A percentile compares a stretch with the other conserved stretches of the same genome.
Conservation (phyloP, 2,797 vertebrate species). For the Neosilurus mollespiculum region DNA sequence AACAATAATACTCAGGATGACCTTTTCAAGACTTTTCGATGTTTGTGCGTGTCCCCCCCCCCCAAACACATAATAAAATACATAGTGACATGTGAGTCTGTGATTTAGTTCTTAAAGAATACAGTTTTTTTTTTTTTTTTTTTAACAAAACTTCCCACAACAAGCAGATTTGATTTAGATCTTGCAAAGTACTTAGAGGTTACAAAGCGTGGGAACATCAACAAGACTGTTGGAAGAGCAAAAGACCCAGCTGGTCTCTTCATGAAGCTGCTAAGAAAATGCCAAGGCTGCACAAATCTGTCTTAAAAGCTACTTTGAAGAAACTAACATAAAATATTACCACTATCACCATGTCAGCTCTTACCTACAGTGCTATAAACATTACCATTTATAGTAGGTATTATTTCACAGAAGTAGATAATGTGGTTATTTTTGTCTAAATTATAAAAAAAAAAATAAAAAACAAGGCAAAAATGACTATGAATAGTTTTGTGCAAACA, state of each 20-base stretch:
- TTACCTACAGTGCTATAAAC: too few relatives aligned
- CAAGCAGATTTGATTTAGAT: not conserved
- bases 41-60: not conserved
- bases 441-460: not conserved
- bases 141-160: not conserved
- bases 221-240: not conserved
- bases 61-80: not conserved
- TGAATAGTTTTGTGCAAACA: constrained; percentile 1
- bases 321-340: not conserved
- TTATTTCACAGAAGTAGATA: not conserved
- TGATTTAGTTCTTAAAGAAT: not conserved
- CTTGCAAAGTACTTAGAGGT: not conserved
- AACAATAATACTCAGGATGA: not conserved
- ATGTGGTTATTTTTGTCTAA: not conserved
- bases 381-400: not conserved
- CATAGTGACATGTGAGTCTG: not conserved
- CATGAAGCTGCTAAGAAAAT: not conserved
- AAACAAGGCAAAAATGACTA: not conserved
- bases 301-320: not conserved
- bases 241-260: constrained; percentile 1
- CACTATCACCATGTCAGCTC: not conserved
- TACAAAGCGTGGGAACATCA: constrained; percentile 4
- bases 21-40: not conserved
- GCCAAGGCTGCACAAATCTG: constrained; percentile 2
- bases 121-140: not conserved